phyloP scores from a whole-genome alignment of 2,797 vertebrate genomes.

The Sebastes jordani region DNA sequence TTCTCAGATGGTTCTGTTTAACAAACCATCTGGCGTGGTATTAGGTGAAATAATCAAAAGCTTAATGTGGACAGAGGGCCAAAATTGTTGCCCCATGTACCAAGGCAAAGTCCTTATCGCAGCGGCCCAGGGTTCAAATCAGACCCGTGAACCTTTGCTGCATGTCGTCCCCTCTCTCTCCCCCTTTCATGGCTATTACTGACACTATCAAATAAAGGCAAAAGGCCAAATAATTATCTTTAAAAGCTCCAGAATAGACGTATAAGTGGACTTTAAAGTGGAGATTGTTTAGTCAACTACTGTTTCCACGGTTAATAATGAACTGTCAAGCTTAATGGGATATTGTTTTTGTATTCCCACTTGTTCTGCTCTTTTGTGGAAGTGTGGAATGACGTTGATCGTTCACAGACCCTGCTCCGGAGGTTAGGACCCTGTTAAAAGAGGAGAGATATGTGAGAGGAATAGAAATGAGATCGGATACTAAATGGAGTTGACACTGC shows the following conservation, averaged over 20 bases:
- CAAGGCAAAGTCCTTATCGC: too few relatives aligned
- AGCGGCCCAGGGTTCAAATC: too few relatives aligned
- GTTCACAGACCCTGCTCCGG: background rate
- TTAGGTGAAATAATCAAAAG: background rate
- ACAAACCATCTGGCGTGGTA: too few relatives aligned
- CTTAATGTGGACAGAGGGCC: background rate
- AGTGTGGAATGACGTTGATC: background rate
- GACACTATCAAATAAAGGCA: too few relatives aligned
- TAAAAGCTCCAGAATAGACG: background rate
- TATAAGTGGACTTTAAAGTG: background rate
- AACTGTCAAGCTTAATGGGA: background rate
- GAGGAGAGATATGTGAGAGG: background rate
- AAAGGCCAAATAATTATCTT: too few relatives aligned
- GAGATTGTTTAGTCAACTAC: background rate
- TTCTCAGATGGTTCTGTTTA: too few relatives aligned
- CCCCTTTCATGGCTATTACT: rapidly evolving
- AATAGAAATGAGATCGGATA: slow-evolving; percentile 34
- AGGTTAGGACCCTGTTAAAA: slow-evolving; percentile 5
- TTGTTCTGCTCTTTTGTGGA: background rate
- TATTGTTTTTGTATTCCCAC: background rate
- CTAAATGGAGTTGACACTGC: slow-evolving; percentile 31
- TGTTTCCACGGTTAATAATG: background rate
- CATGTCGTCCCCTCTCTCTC: too few relatives aligned
- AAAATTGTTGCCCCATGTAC: background rate
- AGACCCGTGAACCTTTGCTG: too few relatives aligned